These are phyloP conservation scores for Propithecus coquereli DNA, from an alignment of 2,113 vertebrate species.

Conservation along the genomic window DNA sequence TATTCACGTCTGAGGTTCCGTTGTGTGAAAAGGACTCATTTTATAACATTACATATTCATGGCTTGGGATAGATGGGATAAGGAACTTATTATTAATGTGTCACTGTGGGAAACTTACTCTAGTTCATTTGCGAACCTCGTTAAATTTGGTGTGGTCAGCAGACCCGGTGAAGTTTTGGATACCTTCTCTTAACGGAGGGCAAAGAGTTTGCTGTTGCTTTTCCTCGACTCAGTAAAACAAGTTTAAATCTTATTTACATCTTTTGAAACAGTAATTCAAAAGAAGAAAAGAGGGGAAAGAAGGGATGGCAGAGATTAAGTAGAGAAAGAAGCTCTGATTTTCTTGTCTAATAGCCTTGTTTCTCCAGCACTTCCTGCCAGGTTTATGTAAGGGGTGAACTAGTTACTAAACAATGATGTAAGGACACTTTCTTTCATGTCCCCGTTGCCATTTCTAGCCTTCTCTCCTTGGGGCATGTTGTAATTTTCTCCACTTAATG, in stretches of 20 bases:
- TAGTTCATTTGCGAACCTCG: constrained; percentile 90
- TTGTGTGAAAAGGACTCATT: constrained; percentile 98
- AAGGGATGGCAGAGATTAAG: not conserved
- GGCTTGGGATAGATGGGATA: constrained; percentile 95
- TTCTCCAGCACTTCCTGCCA: not conserved
- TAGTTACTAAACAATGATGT: not conserved
- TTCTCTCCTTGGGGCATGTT: not conserved
- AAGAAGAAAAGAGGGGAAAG: not conserved
- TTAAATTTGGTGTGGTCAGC: constrained; percentile 89
- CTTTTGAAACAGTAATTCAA: constrained; percentile 39
- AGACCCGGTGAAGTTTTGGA: constrained; percentile 80
- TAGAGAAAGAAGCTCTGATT: not conserved
- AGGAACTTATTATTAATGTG: constrained; percentile 99
- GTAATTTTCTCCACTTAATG: not conserved
- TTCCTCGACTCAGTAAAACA: constrained; percentile 65
- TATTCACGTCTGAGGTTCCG: constrained; percentile 95
- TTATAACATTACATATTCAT: constrained; percentile 99
- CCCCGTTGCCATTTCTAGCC: fast-evolving
- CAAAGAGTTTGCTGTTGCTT: constrained; percentile 67
- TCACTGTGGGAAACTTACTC: constrained; percentile 93
- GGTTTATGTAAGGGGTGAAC: not conserved
- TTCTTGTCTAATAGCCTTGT: not conserved
- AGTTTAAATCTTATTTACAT: constrained; percentile 67
- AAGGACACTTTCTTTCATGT: not conserved
- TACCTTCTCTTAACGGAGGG: constrained; percentile 74